Evolutionary conservation across 2,113 vertebrate species (phyloP), one percentile per base, ranked within the genome.

Genomic region (Mustelus asterias): DNA sequence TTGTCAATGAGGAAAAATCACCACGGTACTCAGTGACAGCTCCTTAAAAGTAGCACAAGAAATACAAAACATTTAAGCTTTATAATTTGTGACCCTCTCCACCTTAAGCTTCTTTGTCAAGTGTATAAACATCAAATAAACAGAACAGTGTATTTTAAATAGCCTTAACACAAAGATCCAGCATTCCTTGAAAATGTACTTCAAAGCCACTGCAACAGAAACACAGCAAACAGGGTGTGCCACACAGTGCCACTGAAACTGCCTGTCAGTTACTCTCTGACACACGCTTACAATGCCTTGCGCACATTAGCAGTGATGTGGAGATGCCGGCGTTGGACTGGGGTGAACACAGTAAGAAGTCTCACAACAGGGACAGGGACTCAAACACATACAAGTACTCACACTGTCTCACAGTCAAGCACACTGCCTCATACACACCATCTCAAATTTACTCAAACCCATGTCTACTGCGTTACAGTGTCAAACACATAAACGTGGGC

Each of bases 31-130:
- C 89, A 92, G 3, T 44, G 60, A 94, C 58, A 94, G 37, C 63
- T 41, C n/a, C n/a, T 69, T 94, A 94, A 69, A 93, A 94, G 70
- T 41, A 70, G 60, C 92, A 22, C 93, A 41, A 11, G 65, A 48
- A 48, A 93, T 37, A 93, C 37, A 69, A 70, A 94, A 41, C 22
- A 26, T 70, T 94, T 48, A 83, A 13, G 7, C 26, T 95, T 26
- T 54, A 37, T 48, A 70, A 5, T 94, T 70, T 48, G 67, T 69
- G 37, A 44, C 44, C 22, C 10, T 0, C 22, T 44, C 41, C 41
- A 95, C 67, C 67, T 95, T 29, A 95, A 95, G 72, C 41, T 24
- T 67, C n/a, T 94, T 69, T 22, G 44, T 41, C 24, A 94, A 94
- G 63, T 70, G 69, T 72, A 2, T 41, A 72, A 72, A 54, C 24